Evolutionary conservation across 2,797 vertebrate genomes (phyloP).

Genomic region (Dendrocincla tyrannina): DNA sequence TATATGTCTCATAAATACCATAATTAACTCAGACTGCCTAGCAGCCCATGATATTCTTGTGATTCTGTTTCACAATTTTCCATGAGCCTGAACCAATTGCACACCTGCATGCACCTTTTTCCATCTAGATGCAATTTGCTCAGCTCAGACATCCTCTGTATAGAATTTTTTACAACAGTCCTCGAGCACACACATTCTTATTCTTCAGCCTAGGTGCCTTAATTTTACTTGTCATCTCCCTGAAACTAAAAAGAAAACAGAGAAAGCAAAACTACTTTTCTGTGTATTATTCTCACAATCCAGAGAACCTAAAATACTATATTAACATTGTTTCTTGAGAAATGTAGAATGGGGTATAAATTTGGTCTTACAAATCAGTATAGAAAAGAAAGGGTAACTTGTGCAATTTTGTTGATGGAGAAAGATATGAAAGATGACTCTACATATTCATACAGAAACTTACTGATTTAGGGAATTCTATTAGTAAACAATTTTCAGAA

Average conservation of each 20-base stretch:
- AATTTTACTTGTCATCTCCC: not conserved
- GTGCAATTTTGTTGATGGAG: not conserved
- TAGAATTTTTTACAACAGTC: not conserved
- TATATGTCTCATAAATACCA: not conserved
- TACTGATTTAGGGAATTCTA: not conserved
- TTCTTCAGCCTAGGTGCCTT: not conserved
- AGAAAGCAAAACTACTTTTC: not conserved
- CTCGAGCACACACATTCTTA: not conserved
- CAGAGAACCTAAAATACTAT: not conserved
- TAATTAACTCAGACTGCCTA: not conserved
- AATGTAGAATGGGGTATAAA: not conserved
- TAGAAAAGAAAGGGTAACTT: not conserved
- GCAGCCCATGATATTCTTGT: not conserved
- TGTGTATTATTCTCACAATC: not conserved
- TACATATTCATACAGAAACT: not conserved
- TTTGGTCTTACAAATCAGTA: not conserved
- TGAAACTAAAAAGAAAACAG: not conserved
- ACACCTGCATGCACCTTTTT: not conserved
- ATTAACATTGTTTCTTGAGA: not conserved
- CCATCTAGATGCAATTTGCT: not conserved
- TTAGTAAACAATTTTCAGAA: not conserved
- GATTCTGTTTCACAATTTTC: not conserved
- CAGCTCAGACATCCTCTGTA: rapidly evolving
- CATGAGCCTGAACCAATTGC: not conserved
- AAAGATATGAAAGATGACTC: not conserved